Base-by-base conservation (phyloP, 2,888 invertebrate genomes). In the Helicoverpa assulta region DNA sequence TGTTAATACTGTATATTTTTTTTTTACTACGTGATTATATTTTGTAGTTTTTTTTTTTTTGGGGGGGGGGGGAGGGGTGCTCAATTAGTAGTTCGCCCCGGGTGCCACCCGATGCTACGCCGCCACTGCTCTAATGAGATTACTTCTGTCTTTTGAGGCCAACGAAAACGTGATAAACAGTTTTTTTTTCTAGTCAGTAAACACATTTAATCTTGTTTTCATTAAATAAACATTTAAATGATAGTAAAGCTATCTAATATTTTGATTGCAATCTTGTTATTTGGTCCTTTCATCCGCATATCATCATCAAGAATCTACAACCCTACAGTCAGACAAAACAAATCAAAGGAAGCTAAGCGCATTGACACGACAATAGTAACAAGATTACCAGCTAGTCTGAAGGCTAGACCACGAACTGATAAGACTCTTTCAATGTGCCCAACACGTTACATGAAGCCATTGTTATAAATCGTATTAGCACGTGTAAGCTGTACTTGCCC, bases 381-480 rank as follows among this genome's bases (percentile, higher is more conserved):
- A 59, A 65, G 76, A 80, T 76, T 75, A 56, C 59, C 62, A 50
- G 37, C 21, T 16, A 18, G 51, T n/a, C 7, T 37, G 59, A 75
- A 75, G 80, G 76, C 59, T 78, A 58, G 56, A 47, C 76, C 43
- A 50, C 4, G 56, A 62, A 66, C 56, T 77, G 76, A 77, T 77
- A 80, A 80, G 76, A 70, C 50, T 29, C 40, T 37, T 74, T 63
- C 62, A 70, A 75, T 63, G 58, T 65, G 37, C 50, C 59, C 56
- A 75, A 76, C 68, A 65, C 53, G 56, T 71, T 59, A 68, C 62
- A 21, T 2, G 74, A 83, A 84, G 82, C 82, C 83, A 82, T 82
- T 80, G 79, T 76, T 65, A 65, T 72, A 83, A 85, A 86, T 86
- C 73, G 68, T 52, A 52, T 71, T 76, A 71, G 63, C 71, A 76